Conservation (phyloP, 2,113 vertebrate genomes). For the Cololabis saira region DNA sequence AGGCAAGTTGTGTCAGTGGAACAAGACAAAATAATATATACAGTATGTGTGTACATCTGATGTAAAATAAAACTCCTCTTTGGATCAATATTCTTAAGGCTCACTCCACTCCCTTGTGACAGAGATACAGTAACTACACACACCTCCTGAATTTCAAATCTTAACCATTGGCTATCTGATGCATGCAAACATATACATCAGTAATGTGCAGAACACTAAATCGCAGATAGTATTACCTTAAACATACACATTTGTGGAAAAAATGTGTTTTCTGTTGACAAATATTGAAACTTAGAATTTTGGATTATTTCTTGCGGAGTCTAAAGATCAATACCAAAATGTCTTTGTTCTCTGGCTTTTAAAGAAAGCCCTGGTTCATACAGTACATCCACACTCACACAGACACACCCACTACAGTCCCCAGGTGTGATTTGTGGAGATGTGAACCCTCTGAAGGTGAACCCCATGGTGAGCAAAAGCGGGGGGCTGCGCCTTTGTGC, state of each 20-base stretch:
- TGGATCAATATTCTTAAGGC: neutral
- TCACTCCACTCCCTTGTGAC: conserved; percentile 5
- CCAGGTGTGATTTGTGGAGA: conserved; percentile 62
- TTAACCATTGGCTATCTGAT: conserved; percentile 1
- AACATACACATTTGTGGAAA: neutral
- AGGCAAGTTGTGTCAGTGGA: no score
- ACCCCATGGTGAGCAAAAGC: conserved; percentile 61
- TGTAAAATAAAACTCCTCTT: neutral
- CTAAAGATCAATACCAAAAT: conserved; percentile 43
- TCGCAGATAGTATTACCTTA: neutral
- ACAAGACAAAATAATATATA: neutral
- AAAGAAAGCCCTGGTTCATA: neutral
- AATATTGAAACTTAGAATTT: neutral
- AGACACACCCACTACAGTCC: conserved; percentile 51
- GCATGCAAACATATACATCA: neutral
- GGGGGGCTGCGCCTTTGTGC: conserved; percentile 41
- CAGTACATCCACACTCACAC: neutral
- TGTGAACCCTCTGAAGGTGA: conserved; percentile 71
- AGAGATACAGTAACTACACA: neutral
- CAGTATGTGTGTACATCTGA: neutral
- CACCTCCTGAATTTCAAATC: neutral
- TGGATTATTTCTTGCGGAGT: conserved; percentile 25
- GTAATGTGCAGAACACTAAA: neutral
- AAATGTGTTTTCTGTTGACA: neutral
- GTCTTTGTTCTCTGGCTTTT: conserved; percentile 61